These are phyloP conservation scores for Odontocolon sp. DNA, from an alignment of 2,888 invertebrate genomes.

Conservation along the genomic window DNA sequence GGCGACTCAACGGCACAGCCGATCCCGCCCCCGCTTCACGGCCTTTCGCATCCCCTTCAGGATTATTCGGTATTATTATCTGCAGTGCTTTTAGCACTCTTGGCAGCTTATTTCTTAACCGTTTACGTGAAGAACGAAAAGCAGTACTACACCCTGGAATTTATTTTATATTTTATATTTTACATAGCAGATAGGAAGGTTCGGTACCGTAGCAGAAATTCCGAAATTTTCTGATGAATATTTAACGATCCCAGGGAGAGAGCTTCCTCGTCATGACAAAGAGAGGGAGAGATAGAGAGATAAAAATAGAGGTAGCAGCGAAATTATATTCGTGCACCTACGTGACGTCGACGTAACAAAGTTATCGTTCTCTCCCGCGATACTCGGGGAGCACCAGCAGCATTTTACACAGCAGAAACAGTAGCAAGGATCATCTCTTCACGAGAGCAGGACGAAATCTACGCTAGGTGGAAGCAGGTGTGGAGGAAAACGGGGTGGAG, in stretches of 20 bases:
- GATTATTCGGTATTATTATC: no score
- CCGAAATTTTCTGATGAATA: conserved; percentile 12
- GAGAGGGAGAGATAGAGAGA: no score
- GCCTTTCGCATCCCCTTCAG: conserved; percentile 18
- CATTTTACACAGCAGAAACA: conserved; percentile 20
- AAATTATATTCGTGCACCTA: not conserved
- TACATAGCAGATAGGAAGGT: no score
- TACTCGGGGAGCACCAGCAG: not conserved
- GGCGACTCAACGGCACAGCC: no score
- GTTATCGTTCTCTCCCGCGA: conserved; percentile 2
- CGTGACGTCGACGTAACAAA: not conserved
- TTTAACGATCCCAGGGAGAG: not conserved
- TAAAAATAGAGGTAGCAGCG: not conserved
- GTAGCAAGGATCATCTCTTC: conserved; percentile 17
- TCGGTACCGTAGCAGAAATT: no score
- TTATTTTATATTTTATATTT: no score
- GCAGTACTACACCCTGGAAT: no score
- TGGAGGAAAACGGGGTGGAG: no score
- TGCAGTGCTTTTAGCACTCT: no score
- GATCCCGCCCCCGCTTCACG: not conserved
- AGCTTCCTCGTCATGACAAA: no score
- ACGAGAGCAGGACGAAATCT: conserved; percentile 12
- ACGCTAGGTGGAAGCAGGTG: not conserved
- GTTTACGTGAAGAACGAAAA: no score
- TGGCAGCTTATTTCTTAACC: no score